A percentile compares a stretch with the other conserved stretches of the same genome.
phyloP scores from a whole-genome alignment of 2,797 vertebrate species.

The Tapirus indicus region DNA sequence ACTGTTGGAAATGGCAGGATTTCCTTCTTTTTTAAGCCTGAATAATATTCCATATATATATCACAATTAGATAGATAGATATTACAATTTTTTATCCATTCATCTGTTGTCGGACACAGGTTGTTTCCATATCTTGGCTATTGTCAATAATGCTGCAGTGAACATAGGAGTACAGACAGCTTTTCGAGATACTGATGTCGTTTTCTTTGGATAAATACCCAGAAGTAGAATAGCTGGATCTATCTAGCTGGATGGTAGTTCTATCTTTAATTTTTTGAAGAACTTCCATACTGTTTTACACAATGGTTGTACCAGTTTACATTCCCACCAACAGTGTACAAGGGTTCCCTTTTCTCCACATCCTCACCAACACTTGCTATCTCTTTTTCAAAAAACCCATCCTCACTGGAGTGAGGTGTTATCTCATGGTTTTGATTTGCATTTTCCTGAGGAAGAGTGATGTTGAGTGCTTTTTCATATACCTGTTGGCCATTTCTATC shows the following conservation, averaged over 20 bases:
- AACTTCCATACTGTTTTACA: neutral
- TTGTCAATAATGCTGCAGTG: neutral
- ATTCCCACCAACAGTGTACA: neutral
- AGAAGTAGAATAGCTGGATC: neutral
- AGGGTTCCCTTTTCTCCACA: neutral
- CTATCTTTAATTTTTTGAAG: neutral
- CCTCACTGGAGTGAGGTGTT: neutral
- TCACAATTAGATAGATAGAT: neutral
- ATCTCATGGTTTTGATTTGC: neutral
- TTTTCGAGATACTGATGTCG: neutral
- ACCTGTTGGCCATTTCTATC: neutral
- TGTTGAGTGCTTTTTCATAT: neutral
- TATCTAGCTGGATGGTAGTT: neutral
- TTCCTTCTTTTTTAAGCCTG: neutral
- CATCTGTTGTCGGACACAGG: neutral
- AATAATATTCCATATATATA: neutral
- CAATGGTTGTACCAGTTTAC: neutral
- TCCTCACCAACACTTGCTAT: neutral
- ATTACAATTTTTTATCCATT: neutral
- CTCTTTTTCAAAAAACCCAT: neutral
- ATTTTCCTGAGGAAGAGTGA: neutral
- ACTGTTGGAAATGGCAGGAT: neutral
- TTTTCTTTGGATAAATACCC: neutral
- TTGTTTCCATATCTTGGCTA: neutral
- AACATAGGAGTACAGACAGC: neutral